Evolutionary conservation across 2,113 vertebrate genomes (phyloP), one percentile per base, ranked within the genome.

Genomic region (Platichthys flesus): DNA sequence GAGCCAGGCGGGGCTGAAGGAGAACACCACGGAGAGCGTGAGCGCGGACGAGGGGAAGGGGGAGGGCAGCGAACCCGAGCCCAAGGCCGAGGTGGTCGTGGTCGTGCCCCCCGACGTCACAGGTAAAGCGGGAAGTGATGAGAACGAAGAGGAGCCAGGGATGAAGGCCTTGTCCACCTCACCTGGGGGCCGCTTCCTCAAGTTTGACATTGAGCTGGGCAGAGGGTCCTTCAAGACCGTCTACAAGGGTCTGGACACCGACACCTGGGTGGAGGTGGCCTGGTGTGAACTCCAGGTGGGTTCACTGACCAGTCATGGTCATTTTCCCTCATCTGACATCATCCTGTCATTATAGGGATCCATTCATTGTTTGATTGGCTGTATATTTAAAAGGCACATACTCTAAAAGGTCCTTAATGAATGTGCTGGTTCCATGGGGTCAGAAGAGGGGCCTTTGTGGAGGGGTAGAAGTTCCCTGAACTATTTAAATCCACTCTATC

Each of bases 211-310:
- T 61, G 98, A 99, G 86, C 94, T 99, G 55, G 98, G 98, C 4
- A 94, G 98, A 52, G 98, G 98, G 37, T 99, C 98, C 72, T 99
- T 99, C 93, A 99, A 99, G 91, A 99, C 97, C 0, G 98, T 99
- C 84, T 99, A 98, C 78, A 99, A 99, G 83, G 98, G 98, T 5
- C 94, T 99, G 73, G 98, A 99, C 93, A 99, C 97, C 0, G 98
- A 99, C 73, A 99, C 97, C 9, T 99, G 97, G 97, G 97, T 99
- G 55, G 97, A 99, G 72, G 98, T 99, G 21, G 98, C 97, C 0
- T 99, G 98, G 98, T 99, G 98, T 81, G 98, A 99, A 83, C 96
- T 99, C 21, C 98, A 99, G 97, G 98, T 99, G 94, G 95, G 95
- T 91, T 70, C 16, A 63, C 6, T 18, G 2, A 12, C 61, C 61